Evolutionary conservation across 2,888 invertebrate genomes (phyloP).

Genomic region (Dione juno): DNA sequence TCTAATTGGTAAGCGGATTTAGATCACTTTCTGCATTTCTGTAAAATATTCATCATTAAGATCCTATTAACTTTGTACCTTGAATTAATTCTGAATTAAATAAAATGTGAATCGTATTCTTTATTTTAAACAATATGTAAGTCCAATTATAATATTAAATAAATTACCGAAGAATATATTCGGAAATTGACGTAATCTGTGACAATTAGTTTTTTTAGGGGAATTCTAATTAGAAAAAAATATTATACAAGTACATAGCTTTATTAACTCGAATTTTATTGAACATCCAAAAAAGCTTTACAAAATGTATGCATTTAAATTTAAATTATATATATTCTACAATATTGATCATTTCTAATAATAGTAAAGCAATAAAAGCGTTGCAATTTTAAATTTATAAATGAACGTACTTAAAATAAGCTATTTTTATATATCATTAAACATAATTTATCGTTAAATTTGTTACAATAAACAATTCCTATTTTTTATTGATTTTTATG

Average conservation of each 20-base stretch:
- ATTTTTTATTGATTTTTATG: too few species aligned
- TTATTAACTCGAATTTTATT: conserved; percentile 3
- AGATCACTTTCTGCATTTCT: too few species aligned
- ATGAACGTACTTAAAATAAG: background rate
- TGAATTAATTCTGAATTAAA: background rate
- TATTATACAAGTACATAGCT: background rate
- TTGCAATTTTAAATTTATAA: background rate
- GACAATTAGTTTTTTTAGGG: background rate
- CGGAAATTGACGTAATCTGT: background rate
- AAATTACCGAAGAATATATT: too few species aligned
- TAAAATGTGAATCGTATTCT: too few species aligned
- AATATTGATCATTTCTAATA: conserved; percentile 1
- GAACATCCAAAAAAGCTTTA: conserved; percentile 15
- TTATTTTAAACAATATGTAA: too few species aligned
- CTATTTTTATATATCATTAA: background rate
- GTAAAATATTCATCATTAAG: too few species aligned
- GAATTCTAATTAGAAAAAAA: background rate
- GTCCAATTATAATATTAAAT: too few species aligned
- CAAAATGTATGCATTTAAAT: conserved; percentile 15
- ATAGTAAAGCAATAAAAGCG: background rate
- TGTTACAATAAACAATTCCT: conserved; percentile 3
- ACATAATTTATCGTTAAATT: background rate
- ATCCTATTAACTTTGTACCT: too few species aligned
- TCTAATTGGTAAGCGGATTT: too few species aligned
- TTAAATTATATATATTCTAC: background rate